These are phyloP conservation scores for Rhinogobio ventralis DNA, from an alignment of 2,797 vertebrate species.

Conservation along the genomic window DNA sequence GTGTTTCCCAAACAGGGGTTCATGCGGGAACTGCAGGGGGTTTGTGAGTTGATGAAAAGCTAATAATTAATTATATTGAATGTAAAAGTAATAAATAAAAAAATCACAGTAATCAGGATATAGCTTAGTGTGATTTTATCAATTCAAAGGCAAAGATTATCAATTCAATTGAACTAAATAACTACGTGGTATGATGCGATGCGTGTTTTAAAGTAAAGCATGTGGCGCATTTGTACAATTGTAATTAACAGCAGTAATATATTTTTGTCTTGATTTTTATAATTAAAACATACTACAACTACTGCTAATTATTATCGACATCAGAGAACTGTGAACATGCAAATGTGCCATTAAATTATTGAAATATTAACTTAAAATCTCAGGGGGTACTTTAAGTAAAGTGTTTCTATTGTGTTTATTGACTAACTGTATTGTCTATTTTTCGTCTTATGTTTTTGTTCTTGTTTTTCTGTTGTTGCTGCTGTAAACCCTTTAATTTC, in stretches of 20 bases:
- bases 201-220: background rate
- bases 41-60: background rate
- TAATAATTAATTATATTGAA: background rate
- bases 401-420: no score
- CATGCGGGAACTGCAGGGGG: background rate
- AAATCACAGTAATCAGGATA: background rate
- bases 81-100: background rate
- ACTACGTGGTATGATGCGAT: background rate
- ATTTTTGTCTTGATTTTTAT: background rate
- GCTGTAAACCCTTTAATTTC: no score
- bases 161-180: background rate
- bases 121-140: background rate
- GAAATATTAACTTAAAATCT: background rate
- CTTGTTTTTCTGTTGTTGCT: no score
- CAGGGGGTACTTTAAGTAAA: background rate
- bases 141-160: background rate
- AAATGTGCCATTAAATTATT: background rate
- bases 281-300: background rate
- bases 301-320: background rate
- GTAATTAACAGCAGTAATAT: background rate
- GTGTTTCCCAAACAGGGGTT: background rate
- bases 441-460: no score
- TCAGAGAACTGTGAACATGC: background rate
- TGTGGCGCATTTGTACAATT: background rate
- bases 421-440: no score